These are phyloP conservation scores for Montipora capitata DNA, from an alignment of 92 coral and sea anemone species.

Conservation along the genomic window DNA sequence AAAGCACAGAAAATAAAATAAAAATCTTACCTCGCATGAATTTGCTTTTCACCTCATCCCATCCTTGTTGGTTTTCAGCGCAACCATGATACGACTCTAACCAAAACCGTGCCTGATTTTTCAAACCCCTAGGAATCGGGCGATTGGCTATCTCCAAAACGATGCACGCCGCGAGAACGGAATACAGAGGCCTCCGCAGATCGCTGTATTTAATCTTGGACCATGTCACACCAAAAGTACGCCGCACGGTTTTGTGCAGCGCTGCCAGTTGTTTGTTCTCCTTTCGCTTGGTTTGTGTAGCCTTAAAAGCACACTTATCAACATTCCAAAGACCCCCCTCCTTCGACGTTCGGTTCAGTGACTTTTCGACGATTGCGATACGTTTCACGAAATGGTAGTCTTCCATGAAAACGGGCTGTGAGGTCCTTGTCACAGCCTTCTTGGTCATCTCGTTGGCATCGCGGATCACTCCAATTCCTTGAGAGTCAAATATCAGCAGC, in stretches of 20 bases:
- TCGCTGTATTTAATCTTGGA: slow-evolving; percentile 88
- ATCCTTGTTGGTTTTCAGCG: slow-evolving; percentile 43
- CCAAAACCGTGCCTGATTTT: slow-evolving; percentile 90
- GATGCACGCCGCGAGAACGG: slow-evolving; percentile 94
- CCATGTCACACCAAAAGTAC: slow-evolving; percentile 96
- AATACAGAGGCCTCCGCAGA: slow-evolving; percentile 93
- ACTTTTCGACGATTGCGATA: slow-evolving; percentile 93
- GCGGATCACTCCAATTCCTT: slow-evolving; percentile 81
- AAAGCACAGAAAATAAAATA: background rate
- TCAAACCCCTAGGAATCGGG: slow-evolving; percentile 84
- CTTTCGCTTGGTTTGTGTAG: slow-evolving; percentile 90
- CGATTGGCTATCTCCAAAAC: slow-evolving; percentile 80
- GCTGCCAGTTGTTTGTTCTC: slow-evolving; percentile 80
- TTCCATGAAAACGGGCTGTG: slow-evolving; percentile 66
- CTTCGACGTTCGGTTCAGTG: slow-evolving; percentile 84
- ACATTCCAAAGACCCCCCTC: slow-evolving; percentile 97
- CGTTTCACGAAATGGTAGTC: slow-evolving; percentile 92
- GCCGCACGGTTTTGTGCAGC: slow-evolving; percentile 92
- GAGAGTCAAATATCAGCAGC: slow-evolving; percentile 79
- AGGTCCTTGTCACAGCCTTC: slow-evolving; percentile 52
- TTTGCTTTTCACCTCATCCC: slow-evolving; percentile 62
- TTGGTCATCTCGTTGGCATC: slow-evolving; percentile 76
- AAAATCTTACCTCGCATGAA: slow-evolving; percentile 76
- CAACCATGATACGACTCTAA: slow-evolving; percentile 86
- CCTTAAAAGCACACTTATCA: slow-evolving; percentile 87